Base-by-base conservation (phyloP, 2,888 invertebrate species). In the Drosophila planitibia region DNA sequence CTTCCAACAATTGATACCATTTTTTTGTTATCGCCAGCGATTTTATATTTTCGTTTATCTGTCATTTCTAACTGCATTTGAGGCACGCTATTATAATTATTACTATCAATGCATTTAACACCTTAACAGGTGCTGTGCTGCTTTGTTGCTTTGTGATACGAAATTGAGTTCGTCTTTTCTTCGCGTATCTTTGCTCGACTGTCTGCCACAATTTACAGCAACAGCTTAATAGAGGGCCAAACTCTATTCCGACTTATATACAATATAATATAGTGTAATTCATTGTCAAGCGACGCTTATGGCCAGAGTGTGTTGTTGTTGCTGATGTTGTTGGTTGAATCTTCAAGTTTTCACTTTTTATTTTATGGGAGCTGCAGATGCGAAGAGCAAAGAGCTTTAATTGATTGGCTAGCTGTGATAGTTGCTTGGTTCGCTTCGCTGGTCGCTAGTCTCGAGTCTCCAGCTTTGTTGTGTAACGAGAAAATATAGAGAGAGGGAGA, bases 331-430 rank as follows among this genome's bases (percentile, higher is more conserved):
- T 53, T 37, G 22, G 35, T 25, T 37, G 37, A 9, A 58, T 72
- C 41, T 71, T 57, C 49, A 28, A 72, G 78, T 78, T 78, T 78
- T 78, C 78, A 78, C 78, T 78, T 78, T 78, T 76, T 68, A 37
- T 53, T 58, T 68, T 44, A 64, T 57, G 67, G 59, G 44, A 76
- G 76, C 54, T 62, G 51, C 70, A 69, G 69, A 72, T 65, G 57
- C n/a, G 74, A 55, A 59, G 78, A 70, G 81, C 79, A 65, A 89
- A 86, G 81, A 87, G 85, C 83, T 79, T 87, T 85, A 87, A 85
- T 89, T 85, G 89, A 85, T 85, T 89, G 85, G 81, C 63, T 73
- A 70, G 84, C 78, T 70, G 71, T 67, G 81, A 70, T 78, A 60
- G 65, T 78, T 79, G 76, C 70, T 84, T 85, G 72, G 71, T 68